A percentile compares a stretch with the other conserved stretches of the same genome.
Conservation (phyloP, 2,888 invertebrate genomes). For the Germaria angustata region DNA sequence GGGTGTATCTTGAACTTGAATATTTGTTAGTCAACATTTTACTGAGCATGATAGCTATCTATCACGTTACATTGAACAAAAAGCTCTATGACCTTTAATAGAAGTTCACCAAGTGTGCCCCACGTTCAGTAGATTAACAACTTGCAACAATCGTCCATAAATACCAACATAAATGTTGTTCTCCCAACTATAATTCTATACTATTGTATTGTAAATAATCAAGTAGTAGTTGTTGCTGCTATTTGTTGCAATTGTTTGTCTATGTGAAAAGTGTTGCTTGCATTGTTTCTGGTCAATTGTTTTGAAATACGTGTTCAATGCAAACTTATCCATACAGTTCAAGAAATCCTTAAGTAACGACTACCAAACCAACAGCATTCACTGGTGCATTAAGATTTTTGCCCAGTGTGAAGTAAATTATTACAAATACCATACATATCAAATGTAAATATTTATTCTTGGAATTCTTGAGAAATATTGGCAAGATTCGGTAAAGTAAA, state of each 20-base stretch:
- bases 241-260: constrained; percentile 49
- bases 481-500: neutral
- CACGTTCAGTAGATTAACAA: constrained; percentile 24
- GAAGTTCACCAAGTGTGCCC: neutral
- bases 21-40: too few relatives aligned
- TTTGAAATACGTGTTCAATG: constrained; percentile 51
- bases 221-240: constrained; percentile 6
- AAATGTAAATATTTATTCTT: neutral
- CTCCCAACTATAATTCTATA: constrained; percentile 48
- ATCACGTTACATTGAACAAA: too few relatives aligned
- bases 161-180: constrained; percentile 45
- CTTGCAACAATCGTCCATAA: constrained; percentile 38
- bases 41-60: too few relatives aligned
- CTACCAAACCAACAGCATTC: neutral
- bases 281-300: constrained; percentile 57
- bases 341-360: constrained; percentile 20
- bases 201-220: constrained; percentile 52
- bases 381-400: neutral
- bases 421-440: neutral
- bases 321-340: constrained; percentile 18
- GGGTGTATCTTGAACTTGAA: too few relatives aligned
- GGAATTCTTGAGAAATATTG: neutral
- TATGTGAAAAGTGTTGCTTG: constrained; percentile 45
- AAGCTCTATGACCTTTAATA: neutral
- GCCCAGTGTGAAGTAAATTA: neutral